Percentiles rank a stretch among this genome's conserved stretches.
Conservation (phyloP, 2,888 invertebrate genomes). For the Clistopyga incitator region DNA sequence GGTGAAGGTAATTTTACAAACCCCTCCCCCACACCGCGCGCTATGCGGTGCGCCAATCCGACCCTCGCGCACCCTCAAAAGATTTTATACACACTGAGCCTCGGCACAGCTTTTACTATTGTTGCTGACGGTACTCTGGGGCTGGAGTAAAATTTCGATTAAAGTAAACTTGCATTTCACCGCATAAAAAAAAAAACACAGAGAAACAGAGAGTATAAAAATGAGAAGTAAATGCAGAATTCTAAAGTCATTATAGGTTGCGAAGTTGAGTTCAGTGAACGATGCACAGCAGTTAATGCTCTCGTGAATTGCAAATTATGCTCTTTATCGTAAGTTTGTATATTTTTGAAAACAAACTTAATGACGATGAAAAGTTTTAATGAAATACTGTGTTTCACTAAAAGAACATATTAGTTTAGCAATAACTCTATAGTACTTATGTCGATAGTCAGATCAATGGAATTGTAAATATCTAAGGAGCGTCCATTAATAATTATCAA, state of each 20-base stretch:
- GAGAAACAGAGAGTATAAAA: not conserved
- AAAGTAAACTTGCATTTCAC: not conserved
- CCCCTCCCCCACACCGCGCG: not conserved
- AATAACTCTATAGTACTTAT: not conserved
- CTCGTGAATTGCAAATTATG: conserved; percentile 1
- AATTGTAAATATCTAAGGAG: not conserved
- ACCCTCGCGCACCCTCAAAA: conserved; percentile 13
- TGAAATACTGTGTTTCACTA: not conserved
- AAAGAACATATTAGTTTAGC: not conserved
- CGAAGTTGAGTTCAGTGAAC: not conserved
- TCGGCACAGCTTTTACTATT: conserved; percentile 17
- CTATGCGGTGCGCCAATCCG: conserved; percentile 26
- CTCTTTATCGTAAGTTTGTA: not conserved
- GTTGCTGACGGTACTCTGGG: not conserved
- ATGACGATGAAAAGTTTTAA: not conserved
- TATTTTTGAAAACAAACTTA: not conserved
- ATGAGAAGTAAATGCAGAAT: not conserved
- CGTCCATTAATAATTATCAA: not conserved
- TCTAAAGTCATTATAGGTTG: conserved; percentile 10
- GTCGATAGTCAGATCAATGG: not conserved
- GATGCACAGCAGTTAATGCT: conserved; percentile 3
- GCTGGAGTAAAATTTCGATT: conserved; percentile 17
- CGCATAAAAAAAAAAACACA: not conserved
- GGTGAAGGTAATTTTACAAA: conserved; percentile 52
- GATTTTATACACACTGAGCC: conserved; percentile 42